Percentiles rank a stretch among this genome's conserved stretches.
These are phyloP conservation scores for Ctenodactylus gundi DNA, from an alignment of 2,113 vertebrate genomes.

Conservation along the genomic window DNA sequence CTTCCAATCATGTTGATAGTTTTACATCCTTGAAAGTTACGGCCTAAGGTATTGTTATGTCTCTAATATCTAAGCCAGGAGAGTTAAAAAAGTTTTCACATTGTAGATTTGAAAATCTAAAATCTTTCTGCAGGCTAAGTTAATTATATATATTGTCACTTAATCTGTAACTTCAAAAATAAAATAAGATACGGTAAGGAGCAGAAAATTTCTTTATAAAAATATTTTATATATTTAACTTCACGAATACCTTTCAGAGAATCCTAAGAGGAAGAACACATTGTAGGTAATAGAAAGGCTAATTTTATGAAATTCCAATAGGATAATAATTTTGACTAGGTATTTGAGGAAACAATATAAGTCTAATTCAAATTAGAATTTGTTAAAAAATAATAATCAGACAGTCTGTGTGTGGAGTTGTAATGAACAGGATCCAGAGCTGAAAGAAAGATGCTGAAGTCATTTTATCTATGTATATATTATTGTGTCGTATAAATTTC, in stretches of 20 bases:
- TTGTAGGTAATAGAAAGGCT: neutral
- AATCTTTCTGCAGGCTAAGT: neutral
- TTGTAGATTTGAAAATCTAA: slow-evolving; percentile 24
- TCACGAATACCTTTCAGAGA: neutral
- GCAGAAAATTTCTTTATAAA: neutral
- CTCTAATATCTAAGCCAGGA: slow-evolving; percentile 53
- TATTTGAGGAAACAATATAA: neutral
- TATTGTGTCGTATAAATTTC: neutral
- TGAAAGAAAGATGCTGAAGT: neutral
- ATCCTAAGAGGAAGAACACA: neutral
- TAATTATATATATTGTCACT: slow-evolving; percentile 62
- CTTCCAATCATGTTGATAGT: neutral
- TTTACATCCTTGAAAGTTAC: slow-evolving; percentile 35
- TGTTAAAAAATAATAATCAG: neutral
- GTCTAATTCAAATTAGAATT: neutral
- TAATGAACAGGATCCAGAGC: neutral
- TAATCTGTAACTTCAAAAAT: slow-evolving; percentile 33
- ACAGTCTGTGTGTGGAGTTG: neutral
- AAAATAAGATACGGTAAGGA: neutral
- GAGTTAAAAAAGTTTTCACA: neutral
- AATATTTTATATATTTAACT: neutral
- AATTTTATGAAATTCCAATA: neutral
- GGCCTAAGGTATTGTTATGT: slow-evolving; percentile 40
- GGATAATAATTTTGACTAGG: neutral
- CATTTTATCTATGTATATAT: neutral